phyloP scores from a whole-genome alignment of 2,797 vertebrate genomes.

The Cossypha heuglini region DNA sequence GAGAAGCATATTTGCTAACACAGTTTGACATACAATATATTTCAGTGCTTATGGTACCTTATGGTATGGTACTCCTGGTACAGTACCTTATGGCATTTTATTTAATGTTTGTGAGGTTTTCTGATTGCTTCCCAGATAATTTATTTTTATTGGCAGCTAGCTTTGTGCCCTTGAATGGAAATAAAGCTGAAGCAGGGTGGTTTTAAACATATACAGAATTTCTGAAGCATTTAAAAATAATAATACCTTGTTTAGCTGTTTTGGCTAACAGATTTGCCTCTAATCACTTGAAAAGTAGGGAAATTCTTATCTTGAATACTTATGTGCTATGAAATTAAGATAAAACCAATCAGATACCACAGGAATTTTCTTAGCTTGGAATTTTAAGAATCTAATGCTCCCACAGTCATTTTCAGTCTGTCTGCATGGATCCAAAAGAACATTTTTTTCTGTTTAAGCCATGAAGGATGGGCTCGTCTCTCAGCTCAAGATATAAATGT shows the following conservation, averaged over 20 bases:
- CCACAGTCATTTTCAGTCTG: background rate
- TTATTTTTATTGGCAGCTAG: conserved; percentile 43
- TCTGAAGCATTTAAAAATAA: background rate
- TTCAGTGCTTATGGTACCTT: conserved; percentile 49
- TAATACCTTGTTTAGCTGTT: background rate
- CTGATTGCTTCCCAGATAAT: conserved; percentile 40
- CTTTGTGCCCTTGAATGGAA: background rate
- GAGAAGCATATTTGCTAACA: conserved; percentile 46
- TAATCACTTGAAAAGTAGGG: background rate
- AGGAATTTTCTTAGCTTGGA: background rate
- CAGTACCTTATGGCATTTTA: conserved; percentile 37
- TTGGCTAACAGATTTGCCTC: background rate
- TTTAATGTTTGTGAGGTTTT: conserved; percentile 43
- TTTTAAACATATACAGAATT: background rate
- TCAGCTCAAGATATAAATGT: background rate
- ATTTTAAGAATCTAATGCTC: background rate
- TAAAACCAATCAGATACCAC: background rate
- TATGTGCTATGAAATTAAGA: background rate
- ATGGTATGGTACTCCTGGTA: conserved; percentile 38
- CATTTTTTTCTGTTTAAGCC: background rate
- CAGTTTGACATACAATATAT: conserved; percentile 50
- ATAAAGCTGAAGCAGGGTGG: background rate
- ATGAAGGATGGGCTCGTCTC: background rate
- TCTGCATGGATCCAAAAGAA: background rate
- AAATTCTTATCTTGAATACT: background rate